Percentiles rank a stretch among this genome's conserved stretches.
Conservation (phyloP, 2,797 vertebrate genomes). For the Natrix natrix region DNA sequence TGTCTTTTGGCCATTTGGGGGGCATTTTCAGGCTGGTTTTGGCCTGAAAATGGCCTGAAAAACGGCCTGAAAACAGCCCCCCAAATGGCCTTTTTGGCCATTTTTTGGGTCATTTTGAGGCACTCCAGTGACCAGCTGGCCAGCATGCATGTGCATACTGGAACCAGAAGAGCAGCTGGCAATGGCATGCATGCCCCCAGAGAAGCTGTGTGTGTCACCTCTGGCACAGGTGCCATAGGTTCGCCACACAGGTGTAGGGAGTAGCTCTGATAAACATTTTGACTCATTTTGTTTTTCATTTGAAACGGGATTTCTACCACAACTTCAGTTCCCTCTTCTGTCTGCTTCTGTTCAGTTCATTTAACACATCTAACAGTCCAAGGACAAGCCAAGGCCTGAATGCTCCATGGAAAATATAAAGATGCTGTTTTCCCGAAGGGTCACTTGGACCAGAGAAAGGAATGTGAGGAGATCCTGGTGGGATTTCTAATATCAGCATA, state of each 20-base stretch:
- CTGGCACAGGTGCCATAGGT: too few species aligned
- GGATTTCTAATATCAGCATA: not conserved
- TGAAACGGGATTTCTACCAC: not conserved
- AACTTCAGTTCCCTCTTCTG: not conserved
- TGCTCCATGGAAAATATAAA: not conserved
- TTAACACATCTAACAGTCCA: not conserved
- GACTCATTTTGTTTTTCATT: not conserved
- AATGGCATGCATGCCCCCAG: too few species aligned
- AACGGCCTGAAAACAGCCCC: too few species aligned
- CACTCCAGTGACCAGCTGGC: too few species aligned
- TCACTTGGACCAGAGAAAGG: not conserved
- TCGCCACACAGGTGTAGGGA: not conserved
- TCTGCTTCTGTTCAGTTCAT: not conserved
- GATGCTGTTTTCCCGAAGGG: not conserved
- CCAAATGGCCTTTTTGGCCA: too few species aligned
- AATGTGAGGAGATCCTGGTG: not conserved
- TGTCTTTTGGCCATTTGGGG: too few species aligned
- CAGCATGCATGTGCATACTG: too few species aligned
- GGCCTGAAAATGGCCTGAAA: too few species aligned
- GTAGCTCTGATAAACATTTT: slow-evolving; percentile 50
- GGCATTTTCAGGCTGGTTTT: too few species aligned
- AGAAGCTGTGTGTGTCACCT: too few species aligned
- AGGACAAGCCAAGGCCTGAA: not conserved
- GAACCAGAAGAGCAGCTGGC: too few species aligned
- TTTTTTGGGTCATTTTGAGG: too few species aligned